Evolutionary conservation across 2,888 invertebrate species (phyloP).

Genomic region (Liodrosophila aerea): DNA sequence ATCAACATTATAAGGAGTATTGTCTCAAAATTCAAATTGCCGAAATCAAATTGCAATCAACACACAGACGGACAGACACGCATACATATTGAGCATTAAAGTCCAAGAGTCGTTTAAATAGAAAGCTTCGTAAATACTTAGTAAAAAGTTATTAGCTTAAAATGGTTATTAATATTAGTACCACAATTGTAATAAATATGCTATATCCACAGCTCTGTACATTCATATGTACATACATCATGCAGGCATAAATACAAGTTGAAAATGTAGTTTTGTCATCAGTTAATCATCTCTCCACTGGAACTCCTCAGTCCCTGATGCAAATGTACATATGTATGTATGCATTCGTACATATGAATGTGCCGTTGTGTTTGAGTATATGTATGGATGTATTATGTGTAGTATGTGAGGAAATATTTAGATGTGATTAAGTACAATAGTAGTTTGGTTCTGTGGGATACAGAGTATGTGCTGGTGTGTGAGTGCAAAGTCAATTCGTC

Average conservation of each 20-base stretch:
- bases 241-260: neutral
- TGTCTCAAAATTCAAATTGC: constrained; percentile 30
- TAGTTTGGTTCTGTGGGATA: too few species aligned
- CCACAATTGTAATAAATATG: constrained; percentile 2
- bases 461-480: too few species aligned
- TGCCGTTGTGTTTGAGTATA: constrained; percentile 1
- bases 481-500: too few species aligned
- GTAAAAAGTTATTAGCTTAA: constrained; percentile 2
- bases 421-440: neutral
- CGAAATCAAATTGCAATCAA: constrained; percentile 27
- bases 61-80: neutral
- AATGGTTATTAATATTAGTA: constrained; percentile 2
- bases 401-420: too few species aligned
- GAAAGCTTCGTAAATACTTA: neutral
- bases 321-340: neutral
- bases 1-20: constrained; percentile 42
- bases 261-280: too few species aligned
- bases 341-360: neutral
- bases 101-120: neutral
- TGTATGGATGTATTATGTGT: neutral
- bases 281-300: too few species aligned
- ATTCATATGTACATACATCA: constrained; percentile 1
- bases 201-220: neutral
- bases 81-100: neutral
- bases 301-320: too few species aligned